Evolutionary conservation across 2,113 vertebrate species (phyloP).

Genomic region (Paraplagusia blochii): DNA sequence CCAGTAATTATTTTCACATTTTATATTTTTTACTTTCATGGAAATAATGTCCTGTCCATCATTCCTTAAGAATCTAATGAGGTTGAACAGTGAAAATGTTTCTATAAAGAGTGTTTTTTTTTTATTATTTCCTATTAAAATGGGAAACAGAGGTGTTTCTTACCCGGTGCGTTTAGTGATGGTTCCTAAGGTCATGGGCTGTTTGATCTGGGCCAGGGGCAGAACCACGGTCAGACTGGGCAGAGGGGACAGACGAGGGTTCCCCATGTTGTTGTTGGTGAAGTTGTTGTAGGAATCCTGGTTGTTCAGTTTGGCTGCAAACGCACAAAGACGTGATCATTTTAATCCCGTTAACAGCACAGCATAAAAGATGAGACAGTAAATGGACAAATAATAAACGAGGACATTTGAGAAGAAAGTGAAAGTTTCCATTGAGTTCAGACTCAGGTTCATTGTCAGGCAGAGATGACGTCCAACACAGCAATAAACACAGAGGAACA

Average conservation of each 20-base stretch:
- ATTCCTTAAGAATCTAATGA: not conserved
- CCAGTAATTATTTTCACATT: too few relatives aligned
- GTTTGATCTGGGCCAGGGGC: conserved; percentile 96
- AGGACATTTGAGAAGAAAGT: too few relatives aligned
- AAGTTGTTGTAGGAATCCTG: conserved; percentile 97
- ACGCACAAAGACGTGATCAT: conserved; percentile 8
- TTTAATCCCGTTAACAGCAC: too few relatives aligned
- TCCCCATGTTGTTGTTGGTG: conserved; percentile 93
- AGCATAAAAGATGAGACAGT: too few relatives aligned
- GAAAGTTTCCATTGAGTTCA: too few relatives aligned
- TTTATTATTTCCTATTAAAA: not conserved
- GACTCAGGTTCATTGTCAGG: too few relatives aligned
- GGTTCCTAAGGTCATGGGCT: conserved; percentile 95
- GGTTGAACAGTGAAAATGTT: too few relatives aligned
- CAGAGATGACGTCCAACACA: not conserved
- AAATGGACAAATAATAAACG: too few relatives aligned
- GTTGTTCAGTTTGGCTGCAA: conserved; percentile 82
- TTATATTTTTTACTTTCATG: too few relatives aligned
- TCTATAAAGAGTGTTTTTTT: not conserved
- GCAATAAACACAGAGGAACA: not conserved
- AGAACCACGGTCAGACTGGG: conserved; percentile 88
- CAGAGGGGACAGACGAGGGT: conserved; percentile 89
- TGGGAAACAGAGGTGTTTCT: conserved; percentile 44
- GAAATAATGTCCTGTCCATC: not conserved
- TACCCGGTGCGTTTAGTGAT: conserved; percentile 97